Evolutionary conservation across 1,140 invertebrate genomes (phyloP).

Genomic region (Drosophila nebulosa): DNA sequence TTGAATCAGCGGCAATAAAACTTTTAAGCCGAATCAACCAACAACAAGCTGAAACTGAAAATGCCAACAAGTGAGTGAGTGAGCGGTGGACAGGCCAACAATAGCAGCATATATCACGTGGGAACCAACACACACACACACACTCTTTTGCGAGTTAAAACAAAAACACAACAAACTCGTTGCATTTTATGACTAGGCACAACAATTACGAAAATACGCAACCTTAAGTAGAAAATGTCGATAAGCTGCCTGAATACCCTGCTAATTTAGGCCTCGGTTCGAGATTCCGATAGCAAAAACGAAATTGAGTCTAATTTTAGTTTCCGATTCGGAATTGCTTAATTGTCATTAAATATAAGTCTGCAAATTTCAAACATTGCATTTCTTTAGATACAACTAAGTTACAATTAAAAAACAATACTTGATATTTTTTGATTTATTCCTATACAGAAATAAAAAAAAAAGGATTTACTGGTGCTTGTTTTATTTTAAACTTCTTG

Average conservation of each 20-base stretch:
- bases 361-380: too few species aligned
- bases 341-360: too few species aligned
- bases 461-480: too few species aligned
- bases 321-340: too few species aligned
- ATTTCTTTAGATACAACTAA: too few species aligned
- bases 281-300: too few species aligned
- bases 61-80: slow-evolving; percentile 34
- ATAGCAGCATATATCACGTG: slow-evolving; percentile 44
- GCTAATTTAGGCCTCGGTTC: neutral
- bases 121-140: slow-evolving; percentile 35
- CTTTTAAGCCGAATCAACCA: neutral
- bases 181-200: slow-evolving; percentile 52
- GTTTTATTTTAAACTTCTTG: too few species aligned
- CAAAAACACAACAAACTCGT: slow-evolving; percentile 30
- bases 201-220: slow-evolving; percentile 39
- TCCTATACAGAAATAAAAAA: too few species aligned
- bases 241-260: neutral
- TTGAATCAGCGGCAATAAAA: slow-evolving; percentile 33
- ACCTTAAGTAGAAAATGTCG: neutral
- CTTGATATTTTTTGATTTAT: too few species aligned
- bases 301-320: too few species aligned
- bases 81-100: slow-evolving; percentile 28
- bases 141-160: slow-evolving; percentile 6
- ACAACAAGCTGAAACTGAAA: slow-evolving; percentile 26
- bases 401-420: too few species aligned